A percentile compares a stretch with the other conserved stretches of the same genome.
Conservation (phyloP, 2,113 vertebrate species). For the Thryonomys swinderianus region DNA sequence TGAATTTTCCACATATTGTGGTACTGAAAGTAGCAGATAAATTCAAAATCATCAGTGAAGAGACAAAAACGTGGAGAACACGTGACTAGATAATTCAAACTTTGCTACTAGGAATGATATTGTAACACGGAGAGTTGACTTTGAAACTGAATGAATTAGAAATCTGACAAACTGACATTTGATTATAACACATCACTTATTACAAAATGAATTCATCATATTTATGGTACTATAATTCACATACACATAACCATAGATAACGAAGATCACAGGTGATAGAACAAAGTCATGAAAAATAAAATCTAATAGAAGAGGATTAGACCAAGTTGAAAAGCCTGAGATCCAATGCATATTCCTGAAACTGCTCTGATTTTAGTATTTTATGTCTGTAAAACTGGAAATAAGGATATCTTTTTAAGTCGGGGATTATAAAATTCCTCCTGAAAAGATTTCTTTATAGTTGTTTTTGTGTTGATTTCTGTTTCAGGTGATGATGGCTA, state of each 20-base stretch:
- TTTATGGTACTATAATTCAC: not conserved
- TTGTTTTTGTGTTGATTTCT: not conserved
- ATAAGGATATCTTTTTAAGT: not conserved
- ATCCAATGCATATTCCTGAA: not conserved
- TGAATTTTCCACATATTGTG: not conserved
- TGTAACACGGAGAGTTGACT: not conserved
- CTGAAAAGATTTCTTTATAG: not conserved
- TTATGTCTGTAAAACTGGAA: not conserved
- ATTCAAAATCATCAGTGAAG: not conserved
- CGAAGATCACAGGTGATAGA: not conserved
- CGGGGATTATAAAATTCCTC: not conserved
- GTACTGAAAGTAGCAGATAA: not conserved
- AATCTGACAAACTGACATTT: slow-evolving; percentile 13
- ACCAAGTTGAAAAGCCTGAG: not conserved
- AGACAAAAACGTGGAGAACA: not conserved
- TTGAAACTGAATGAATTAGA: not conserved
- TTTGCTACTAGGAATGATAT: not conserved
- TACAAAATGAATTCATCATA: not conserved
- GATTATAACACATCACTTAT: not conserved
- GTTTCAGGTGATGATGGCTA: not conserved
- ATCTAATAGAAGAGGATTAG: not conserved
- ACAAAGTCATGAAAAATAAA: not conserved
- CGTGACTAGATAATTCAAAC: not conserved
- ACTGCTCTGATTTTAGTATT: not conserved
- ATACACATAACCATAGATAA: not conserved